Evolutionary conservation across 1,140 invertebrate genomes (phyloP).

Genomic region (Plutomurus gul): DNA sequence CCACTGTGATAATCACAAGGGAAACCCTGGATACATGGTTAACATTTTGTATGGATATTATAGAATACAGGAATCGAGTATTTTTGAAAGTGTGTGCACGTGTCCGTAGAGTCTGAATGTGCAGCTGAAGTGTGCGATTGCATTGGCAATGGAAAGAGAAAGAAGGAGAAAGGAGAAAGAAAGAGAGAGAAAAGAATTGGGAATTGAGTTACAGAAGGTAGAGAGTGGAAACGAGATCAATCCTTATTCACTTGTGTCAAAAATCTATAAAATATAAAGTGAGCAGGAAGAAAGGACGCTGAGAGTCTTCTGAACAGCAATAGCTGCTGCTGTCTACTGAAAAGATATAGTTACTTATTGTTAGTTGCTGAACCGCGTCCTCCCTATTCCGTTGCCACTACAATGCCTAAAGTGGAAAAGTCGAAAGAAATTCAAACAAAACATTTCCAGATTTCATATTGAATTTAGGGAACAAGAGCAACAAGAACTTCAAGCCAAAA

Average conservation of each 20-base stretch:
- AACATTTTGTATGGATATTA: too few relatives aligned
- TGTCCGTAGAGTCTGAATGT: too few relatives aligned
- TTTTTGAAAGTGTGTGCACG: too few relatives aligned
- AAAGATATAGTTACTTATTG: too few relatives aligned
- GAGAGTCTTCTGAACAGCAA: neutral
- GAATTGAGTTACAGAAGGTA: constrained; percentile 7
- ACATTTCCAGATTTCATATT: constrained; percentile 28
- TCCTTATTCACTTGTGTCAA: constrained; percentile 21
- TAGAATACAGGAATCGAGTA: too few relatives aligned
- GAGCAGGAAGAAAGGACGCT: neutral
- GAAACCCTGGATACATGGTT: too few relatives aligned
- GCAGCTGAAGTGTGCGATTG: too few relatives aligned
- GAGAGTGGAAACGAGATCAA: constrained; percentile 19
- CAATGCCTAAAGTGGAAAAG: constrained; percentile 29
- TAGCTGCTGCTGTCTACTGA: neutral
- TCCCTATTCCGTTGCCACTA: too few relatives aligned
- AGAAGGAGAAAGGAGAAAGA: neutral
- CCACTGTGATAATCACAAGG: too few relatives aligned
- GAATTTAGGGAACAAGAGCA: constrained; percentile 6
- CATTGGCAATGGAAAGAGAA: neutral
- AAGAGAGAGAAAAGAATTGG: neutral
- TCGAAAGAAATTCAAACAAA: constrained; percentile 19
- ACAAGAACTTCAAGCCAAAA: too few relatives aligned
- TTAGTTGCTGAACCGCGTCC: too few relatives aligned
- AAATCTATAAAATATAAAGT: constrained; percentile 4